A percentile compares a stretch with the other conserved stretches of the same genome.
Conservation (phyloP, 2,113 vertebrate species). For the Pyxicephalus adspersus region DNA sequence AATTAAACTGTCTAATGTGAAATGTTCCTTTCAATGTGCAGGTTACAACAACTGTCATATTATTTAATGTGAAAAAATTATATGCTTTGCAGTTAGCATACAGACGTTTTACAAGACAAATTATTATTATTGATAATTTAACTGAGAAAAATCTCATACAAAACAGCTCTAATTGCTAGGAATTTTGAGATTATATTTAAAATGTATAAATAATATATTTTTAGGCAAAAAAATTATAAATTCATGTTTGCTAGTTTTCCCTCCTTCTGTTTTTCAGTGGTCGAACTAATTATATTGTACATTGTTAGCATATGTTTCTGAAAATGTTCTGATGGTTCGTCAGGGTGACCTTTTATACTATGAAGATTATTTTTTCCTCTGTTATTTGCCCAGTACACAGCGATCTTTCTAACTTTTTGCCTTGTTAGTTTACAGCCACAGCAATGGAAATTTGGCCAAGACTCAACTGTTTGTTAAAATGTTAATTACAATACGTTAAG, state of each 20-base stretch:
- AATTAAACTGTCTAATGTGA: constrained; percentile 56
- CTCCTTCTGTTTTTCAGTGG: not conserved
- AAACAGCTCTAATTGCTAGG: not conserved
- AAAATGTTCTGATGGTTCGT: constrained; percentile 18
- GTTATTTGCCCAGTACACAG: constrained; percentile 29
- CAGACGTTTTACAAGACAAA: constrained; percentile 62
- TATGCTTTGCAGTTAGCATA: constrained; percentile 60
- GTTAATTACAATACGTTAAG: constrained; percentile 30
- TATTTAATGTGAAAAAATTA: constrained; percentile 59
- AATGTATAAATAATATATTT: too few species aligned
- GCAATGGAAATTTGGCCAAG: constrained; percentile 1
- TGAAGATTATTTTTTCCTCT: constrained; percentile 27
- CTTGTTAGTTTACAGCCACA: constrained; percentile 20
- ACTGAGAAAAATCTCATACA: not conserved
- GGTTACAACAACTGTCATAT: constrained; percentile 54
- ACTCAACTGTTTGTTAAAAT: constrained; percentile 42
- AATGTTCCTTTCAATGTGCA: constrained; percentile 56
- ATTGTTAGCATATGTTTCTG: not conserved
- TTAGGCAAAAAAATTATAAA: not conserved
- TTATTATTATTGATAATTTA: not conserved
- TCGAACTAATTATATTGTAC: not conserved
- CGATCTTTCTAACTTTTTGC: constrained; percentile 18
- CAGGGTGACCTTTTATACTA: constrained; percentile 31
- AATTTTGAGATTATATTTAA: not conserved
- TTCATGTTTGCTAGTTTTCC: not conserved